Conservation (phyloP, 92 coral and sea anemone genomes). For the Actinostola sp. region DNA sequence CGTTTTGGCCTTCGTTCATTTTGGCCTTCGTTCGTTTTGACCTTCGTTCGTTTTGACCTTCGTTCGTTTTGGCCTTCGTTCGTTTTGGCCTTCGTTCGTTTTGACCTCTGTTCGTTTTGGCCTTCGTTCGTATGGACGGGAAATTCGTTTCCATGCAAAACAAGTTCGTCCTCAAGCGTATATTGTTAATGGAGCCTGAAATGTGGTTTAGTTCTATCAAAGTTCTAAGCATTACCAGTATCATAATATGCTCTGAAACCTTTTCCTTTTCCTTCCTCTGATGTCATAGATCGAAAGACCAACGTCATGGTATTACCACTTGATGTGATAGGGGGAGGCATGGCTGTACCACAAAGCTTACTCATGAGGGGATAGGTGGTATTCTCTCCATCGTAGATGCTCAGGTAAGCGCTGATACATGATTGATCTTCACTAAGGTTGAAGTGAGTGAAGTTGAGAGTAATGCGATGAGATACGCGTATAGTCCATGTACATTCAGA, state of each 20-base stretch:
- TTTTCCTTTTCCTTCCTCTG: slow-evolving; percentile 41
- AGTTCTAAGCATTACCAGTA: slow-evolving; percentile 47
- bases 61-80: too few relatives aligned
- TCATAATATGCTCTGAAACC: slow-evolving; percentile 92
- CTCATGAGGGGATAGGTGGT: slow-evolving; percentile 63
- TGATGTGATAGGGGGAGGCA: slow-evolving; percentile 64
- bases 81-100: too few relatives aligned
- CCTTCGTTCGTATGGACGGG: too few relatives aligned
- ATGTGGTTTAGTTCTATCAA: background rate
- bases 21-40: too few relatives aligned
- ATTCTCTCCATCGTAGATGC: slow-evolving; percentile 70
- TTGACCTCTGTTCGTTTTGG: too few relatives aligned
- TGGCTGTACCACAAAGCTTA: slow-evolving; percentile 61
- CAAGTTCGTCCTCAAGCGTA: too few relatives aligned
- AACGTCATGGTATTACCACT: slow-evolving; percentile 67
- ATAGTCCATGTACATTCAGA: slow-evolving; percentile 73
- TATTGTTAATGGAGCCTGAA: too few relatives aligned
- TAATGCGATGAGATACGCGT: slow-evolving; percentile 64
- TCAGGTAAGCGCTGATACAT: slow-evolving; percentile 63
- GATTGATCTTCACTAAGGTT: slow-evolving; percentile 56
- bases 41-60: too few relatives aligned
- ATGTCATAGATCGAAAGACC: slow-evolving; percentile 45
- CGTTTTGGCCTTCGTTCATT: too few relatives aligned
- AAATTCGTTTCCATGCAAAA: too few relatives aligned
- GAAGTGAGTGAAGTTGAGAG: slow-evolving; percentile 78